Conservation (phyloP, 2,113 vertebrate species). For the Lanius ludovicianus region DNA sequence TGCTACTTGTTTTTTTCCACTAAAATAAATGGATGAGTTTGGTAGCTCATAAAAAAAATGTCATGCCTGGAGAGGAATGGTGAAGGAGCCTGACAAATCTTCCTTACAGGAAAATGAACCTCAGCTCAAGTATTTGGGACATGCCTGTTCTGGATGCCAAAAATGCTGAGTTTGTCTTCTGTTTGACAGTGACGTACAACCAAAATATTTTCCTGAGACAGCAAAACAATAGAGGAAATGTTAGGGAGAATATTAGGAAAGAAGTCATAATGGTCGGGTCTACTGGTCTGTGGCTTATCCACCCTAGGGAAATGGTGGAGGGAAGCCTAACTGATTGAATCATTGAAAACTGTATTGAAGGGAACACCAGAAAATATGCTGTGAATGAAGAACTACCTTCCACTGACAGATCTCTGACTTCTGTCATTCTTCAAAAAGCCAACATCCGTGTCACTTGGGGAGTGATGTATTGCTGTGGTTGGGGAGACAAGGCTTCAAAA, state of each 20-base stretch:
- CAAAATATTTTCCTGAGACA: background rate
- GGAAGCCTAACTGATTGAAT: background rate
- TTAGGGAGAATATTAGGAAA: background rate
- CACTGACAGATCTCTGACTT: background rate
- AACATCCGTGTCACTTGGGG: background rate
- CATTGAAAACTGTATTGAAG: background rate
- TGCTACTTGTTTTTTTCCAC: background rate
- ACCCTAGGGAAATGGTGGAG: background rate
- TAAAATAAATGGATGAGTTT: conserved; percentile 33
- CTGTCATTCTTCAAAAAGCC: background rate
- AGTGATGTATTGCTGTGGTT: background rate
- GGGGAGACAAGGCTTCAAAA: background rate
- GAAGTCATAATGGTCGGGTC: background rate
- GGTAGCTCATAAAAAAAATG: conserved; percentile 40
- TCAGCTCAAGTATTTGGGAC: background rate
- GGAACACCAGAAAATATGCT: background rate
- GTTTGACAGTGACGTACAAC: background rate
- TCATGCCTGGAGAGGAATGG: background rate
- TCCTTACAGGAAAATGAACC: background rate
- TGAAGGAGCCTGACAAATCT: conserved; percentile 42
- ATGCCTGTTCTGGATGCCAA: background rate
- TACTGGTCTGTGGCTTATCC: background rate
- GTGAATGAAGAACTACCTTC: background rate
- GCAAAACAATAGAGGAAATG: background rate
- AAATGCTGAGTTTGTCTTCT: background rate